A percentile compares a stretch with the other conserved stretches of the same genome.
These are phyloP conservation scores for Eriosoma lanigerum DNA, from an alignment of 1,140 invertebrate species.

Conservation along the genomic window DNA sequence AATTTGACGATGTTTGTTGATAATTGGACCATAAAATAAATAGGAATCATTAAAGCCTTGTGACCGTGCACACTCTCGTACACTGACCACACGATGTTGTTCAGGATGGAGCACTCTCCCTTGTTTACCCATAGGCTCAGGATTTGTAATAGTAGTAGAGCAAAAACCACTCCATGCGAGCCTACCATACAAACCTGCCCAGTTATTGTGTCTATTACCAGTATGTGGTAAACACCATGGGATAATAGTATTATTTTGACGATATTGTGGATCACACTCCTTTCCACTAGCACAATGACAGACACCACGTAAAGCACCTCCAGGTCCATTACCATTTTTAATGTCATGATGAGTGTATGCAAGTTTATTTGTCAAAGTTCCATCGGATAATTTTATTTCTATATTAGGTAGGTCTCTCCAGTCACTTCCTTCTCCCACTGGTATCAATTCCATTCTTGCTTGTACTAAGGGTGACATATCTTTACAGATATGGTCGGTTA, in stretches of 20 bases:
- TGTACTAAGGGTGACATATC: conserved; percentile 79
- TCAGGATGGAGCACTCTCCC: conserved; percentile 79
- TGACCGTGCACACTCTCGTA: conserved; percentile 82
- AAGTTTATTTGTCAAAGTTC: conserved; percentile 67
- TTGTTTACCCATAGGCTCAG: conserved; percentile 86
- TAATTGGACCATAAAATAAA: conserved; percentile 72
- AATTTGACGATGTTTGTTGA: conserved; percentile 74
- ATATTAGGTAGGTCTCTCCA: conserved; percentile 88
- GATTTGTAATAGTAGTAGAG: conserved; percentile 83
- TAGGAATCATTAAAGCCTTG: conserved; percentile 84
- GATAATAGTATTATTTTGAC: conserved; percentile 82
- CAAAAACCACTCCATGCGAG: conserved; percentile 85
- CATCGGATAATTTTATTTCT: conserved; percentile 70
- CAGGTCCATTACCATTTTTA: conserved; percentile 66
- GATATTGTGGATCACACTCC: conserved; percentile 65
- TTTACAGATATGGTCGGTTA: conserved; percentile 80
- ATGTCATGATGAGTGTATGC: conserved; percentile 74
- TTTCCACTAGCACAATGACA: conserved; percentile 72
- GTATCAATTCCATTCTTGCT: conserved; percentile 76
- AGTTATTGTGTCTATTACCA: conserved; percentile 82
- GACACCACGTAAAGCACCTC: conserved; percentile 71
- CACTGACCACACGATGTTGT: conserved; percentile 79
- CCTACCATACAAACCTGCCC: conserved; percentile 74
- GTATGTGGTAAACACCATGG: conserved; percentile 91
- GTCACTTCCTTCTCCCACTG: conserved; percentile 74